Conservation (phyloP, 2,113 vertebrate species). For the Pterocles burchelli region DNA sequence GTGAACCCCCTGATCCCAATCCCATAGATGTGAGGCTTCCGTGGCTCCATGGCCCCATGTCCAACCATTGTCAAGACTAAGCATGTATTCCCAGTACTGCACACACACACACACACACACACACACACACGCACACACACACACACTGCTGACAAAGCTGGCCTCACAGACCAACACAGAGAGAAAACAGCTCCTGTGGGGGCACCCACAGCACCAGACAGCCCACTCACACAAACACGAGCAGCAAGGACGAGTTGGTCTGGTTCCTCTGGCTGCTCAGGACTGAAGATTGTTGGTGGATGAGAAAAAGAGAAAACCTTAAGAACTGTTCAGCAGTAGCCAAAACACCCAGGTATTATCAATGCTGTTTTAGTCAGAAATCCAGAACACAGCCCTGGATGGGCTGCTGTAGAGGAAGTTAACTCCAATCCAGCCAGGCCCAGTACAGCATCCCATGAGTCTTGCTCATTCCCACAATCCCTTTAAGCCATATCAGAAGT, state of each 20-base stretch:
- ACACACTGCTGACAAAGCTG: not conserved
- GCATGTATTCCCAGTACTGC: not conserved
- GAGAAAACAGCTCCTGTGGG: not conserved
- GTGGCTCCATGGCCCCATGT: no score
- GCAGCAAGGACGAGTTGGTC: not conserved
- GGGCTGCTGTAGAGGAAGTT: not conserved
- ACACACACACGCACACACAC: no score
- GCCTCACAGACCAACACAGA: rapidly evolving
- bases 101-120: no score
- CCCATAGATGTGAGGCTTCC: not conserved
- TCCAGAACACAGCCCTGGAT: not conserved
- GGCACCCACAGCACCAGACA: not conserved
- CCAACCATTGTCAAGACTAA: not conserved
- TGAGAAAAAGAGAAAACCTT: not conserved
- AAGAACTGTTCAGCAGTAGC: not conserved
- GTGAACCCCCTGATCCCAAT: no score
- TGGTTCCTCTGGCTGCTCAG: not conserved
- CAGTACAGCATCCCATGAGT: not conserved
- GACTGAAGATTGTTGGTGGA: not conserved
- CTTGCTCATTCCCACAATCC: not conserved
- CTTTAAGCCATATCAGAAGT: not conserved
- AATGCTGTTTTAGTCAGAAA: not conserved
- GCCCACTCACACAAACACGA: not conserved
- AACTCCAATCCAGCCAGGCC: not conserved
- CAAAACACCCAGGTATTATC: not conserved